phyloP scores from a whole-genome alignment of 1,140 invertebrate species.

The Procambarus virginalis region DNA sequence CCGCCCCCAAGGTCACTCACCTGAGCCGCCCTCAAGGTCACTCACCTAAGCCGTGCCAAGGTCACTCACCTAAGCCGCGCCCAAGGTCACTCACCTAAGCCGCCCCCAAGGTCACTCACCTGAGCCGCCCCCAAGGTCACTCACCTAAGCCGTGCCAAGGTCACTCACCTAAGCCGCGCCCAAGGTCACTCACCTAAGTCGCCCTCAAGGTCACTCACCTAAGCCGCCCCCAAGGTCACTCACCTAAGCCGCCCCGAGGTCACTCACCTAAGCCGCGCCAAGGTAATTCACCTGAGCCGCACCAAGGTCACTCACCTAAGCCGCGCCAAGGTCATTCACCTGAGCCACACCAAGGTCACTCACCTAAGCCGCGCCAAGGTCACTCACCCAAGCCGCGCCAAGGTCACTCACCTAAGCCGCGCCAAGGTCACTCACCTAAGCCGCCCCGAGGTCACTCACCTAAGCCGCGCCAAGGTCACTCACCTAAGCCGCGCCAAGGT shows the following conservation, averaged over 20 bases:
- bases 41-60: background rate
- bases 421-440: too few relatives aligned
- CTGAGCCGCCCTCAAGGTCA: too few relatives aligned
- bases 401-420: too few relatives aligned
- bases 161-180: too few relatives aligned
- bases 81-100: background rate
- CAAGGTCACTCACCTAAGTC: background rate
- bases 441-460: background rate
- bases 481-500: background rate
- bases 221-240: background rate
- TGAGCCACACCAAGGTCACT: too few relatives aligned
- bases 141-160: conserved; percentile 77
- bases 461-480: background rate
- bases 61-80: background rate
- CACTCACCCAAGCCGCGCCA: background rate
- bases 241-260: background rate
- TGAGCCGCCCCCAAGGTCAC: background rate
- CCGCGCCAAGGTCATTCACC: background rate
- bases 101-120: background rate
- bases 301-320: background rate
- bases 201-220: background rate
- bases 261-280: background rate
- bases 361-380: background rate
- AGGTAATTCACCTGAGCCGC: too few relatives aligned
- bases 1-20: too few relatives aligned